These are phyloP conservation scores for Apodemia duryi DNA, from an alignment of 2,888 invertebrate genomes.

Conservation along the genomic window DNA sequence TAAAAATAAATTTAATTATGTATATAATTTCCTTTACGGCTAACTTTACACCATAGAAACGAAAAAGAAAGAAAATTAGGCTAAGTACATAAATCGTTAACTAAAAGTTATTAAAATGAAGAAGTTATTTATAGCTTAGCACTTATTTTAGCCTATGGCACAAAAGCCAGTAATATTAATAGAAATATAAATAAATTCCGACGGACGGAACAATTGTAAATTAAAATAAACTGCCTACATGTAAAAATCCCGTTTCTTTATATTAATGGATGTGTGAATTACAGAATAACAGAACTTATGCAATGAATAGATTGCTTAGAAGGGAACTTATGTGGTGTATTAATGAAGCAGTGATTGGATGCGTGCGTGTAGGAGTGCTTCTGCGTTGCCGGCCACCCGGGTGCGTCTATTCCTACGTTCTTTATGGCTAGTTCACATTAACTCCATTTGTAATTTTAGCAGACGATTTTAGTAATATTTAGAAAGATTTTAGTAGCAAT, in stretches of 20 bases:
- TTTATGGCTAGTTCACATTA: conserved; percentile 17
- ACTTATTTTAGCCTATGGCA: neutral
- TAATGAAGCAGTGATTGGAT: conserved; percentile 45
- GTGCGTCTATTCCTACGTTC: conserved; percentile 32
- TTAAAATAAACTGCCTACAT: neutral
- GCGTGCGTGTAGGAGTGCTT: conserved; percentile 41
- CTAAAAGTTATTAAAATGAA: neutral
- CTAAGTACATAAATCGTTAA: neutral
- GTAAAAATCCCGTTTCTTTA: conserved; percentile 1
- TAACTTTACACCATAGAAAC: too few relatives aligned
- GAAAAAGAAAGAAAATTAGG: neutral
- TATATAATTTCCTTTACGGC: neutral
- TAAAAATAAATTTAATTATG: neutral
- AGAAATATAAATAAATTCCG: neutral
- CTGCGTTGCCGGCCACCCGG: conserved; percentile 46
- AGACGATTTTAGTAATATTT: neutral
- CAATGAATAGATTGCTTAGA: conserved; percentile 15
- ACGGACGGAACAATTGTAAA: conserved; percentile 3
- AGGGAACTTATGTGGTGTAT: conserved; percentile 24
- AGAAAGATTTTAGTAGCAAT: too few relatives aligned
- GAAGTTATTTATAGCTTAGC: neutral
- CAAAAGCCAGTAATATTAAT: neutral
- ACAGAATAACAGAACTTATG: conserved; percentile 5
- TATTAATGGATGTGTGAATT: neutral
- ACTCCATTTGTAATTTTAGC: neutral